Conservation (phyloP, 1,140 invertebrate genomes). For the Hycleus cichorii region DNA sequence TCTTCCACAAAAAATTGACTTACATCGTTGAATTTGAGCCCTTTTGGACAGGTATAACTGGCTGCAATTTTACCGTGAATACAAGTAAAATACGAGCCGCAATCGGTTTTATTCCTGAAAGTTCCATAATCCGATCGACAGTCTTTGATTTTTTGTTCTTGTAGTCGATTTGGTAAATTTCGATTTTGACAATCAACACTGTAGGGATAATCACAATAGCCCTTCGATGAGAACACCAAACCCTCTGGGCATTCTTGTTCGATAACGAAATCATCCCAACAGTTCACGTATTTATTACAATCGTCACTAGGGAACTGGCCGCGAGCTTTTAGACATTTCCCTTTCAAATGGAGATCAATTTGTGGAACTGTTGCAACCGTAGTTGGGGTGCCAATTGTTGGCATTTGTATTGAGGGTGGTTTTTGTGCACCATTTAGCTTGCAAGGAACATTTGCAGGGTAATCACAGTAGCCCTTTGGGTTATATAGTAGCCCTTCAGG, state of each 20-base stretch:
- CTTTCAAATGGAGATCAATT: slow-evolving; percentile 40
- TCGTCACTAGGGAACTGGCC: slow-evolving; percentile 56
- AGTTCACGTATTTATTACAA: slow-evolving; percentile 60
- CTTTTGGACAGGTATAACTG: slow-evolving; percentile 17
- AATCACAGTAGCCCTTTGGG: slow-evolving; percentile 55
- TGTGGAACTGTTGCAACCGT: slow-evolving; percentile 11
- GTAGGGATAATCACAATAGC: slow-evolving; percentile 55
- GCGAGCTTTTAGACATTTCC: slow-evolving; percentile 34
- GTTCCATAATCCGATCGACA: slow-evolving; percentile 18
- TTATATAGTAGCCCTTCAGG: slow-evolving; percentile 55
- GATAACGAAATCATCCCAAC: slow-evolving; percentile 59
- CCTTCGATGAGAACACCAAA: slow-evolving; percentile 52
- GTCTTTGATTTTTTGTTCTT: not conserved
- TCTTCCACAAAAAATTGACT: not conserved
- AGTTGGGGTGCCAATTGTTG: slow-evolving; percentile 4
- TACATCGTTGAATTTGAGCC: slow-evolving; percentile 23
- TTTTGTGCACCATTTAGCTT: slow-evolving; percentile 24
- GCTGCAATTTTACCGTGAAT: slow-evolving; percentile 18
- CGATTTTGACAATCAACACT: slow-evolving; percentile 51
- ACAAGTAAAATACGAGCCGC: slow-evolving; percentile 17
- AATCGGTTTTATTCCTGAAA: slow-evolving; percentile 11
- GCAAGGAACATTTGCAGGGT: slow-evolving; percentile 55
- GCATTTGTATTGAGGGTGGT: not conserved
- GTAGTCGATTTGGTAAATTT: not conserved
- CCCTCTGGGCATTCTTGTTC: slow-evolving; percentile 59